Conservation (phyloP, 2,797 vertebrate genomes). For the Hipposideros larvatus region DNA sequence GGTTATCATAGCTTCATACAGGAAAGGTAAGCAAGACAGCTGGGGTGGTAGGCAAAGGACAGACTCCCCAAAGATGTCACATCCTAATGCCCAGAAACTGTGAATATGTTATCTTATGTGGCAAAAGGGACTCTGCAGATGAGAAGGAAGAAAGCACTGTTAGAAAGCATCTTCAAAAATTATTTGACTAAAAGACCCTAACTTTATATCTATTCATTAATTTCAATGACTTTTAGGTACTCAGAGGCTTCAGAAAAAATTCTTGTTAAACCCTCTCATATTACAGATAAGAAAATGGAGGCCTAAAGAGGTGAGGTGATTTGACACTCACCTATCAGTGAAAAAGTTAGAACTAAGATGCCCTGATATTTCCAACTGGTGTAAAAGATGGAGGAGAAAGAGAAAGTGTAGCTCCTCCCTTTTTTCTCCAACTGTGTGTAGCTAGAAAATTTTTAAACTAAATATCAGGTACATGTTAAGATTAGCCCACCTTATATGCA, state of each 20-base stretch:
- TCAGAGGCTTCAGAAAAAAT: neutral
- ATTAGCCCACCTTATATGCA: neutral
- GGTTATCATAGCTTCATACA: neutral
- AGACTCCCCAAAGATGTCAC: neutral
- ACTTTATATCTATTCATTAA: neutral
- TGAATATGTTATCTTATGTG: neutral
- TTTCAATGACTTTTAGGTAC: neutral
- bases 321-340: neutral
- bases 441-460: neutral
- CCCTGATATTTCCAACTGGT: neutral
- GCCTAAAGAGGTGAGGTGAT: neutral
- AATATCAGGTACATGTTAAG: neutral
- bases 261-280: neutral
- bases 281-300: neutral
- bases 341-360: neutral
- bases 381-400: neutral
- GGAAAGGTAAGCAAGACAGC: neutral
- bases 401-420: neutral
- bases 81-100: neutral
- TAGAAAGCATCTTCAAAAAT: neutral
- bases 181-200: neutral
- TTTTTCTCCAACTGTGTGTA: neutral
- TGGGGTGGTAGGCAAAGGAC: neutral
- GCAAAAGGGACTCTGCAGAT: neutral
- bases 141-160: neutral